Base-by-base conservation (phyloP, 2,888 invertebrate genomes). In the Mantis religiosa region DNA sequence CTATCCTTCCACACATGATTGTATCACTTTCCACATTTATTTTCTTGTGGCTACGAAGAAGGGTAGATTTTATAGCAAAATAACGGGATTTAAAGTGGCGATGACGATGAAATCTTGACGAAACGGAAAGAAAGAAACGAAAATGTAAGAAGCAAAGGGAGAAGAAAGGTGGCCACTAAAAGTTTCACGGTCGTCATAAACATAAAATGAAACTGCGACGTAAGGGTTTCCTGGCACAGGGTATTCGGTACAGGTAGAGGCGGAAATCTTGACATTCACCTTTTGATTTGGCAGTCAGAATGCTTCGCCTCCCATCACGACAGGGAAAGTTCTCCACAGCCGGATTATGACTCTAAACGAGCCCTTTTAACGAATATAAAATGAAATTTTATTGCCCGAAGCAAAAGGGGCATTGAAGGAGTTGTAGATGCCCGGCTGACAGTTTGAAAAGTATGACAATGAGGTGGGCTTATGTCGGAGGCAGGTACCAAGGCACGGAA, bases 81-180 rank as follows among this genome's bases (percentile, higher is more conserved):
- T 88, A 88, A 88, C 88, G 88, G 83, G 85, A 88, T 88, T 88
- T 88, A 88, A 88, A 88, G 85, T 87, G 89, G 28, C 87, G 28
- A 89, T 41, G 84, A 89, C 71, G 54, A 71, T 71, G 54, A 71
- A 71, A 71, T 71, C 54, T 71, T 71, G 87, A 41, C 25, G 89
- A 84, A 71, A n/a, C 82, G 83, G 34, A 87, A 88, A 86, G 89
- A 83, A 71, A 8, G 25, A 47, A 86, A 71, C 28, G 28, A 81
- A 82, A 54, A 71, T 81, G 81, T 20, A 81, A 85, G 83, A 85
- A 87, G 86, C 28, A 28, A 82, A 82, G 88, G 87, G 81, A 30
- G 82, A 82, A 84, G 88, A 87, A 87, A 89, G 85, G 88, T 82
- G 88, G 83, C 81, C 87, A 87, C 89, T 87, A 87, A 87, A 87